Base-by-base conservation (phyloP, 2,888 invertebrate genomes). In the Alentia gelatinosa region DNA sequence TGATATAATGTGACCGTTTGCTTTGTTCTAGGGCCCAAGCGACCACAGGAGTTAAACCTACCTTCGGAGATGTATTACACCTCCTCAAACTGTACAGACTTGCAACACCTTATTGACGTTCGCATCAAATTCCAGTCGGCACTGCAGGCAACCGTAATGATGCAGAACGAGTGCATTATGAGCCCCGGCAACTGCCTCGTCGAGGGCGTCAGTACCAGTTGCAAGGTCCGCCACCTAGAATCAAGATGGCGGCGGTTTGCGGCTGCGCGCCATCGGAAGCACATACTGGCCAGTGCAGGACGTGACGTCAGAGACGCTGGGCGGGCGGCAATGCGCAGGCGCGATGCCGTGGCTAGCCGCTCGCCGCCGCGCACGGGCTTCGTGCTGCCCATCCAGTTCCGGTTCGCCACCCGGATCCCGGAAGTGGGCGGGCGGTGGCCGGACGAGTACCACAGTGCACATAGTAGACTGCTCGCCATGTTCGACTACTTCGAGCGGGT, bases 401-500 rank as follows among this genome's bases (percentile, higher is more conserved):
- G 92, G 35, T 91, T 92, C 35, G 91, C 83, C 40, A 92, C 92
- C 1, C 56, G 89, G 19, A 79, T 92, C 15, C 90, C 92, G 4
- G 90, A 90, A 56, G 91, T 90, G 0, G 86, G 63, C 12, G 92
- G 92, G 23, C 89, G 90, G 19, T 93, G 93, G 93, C 93, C 93
- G 0, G 92, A 93, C 68, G 92, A 92, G 42, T 92, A 92, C 74
- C 93, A 93, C 91, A 83, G 63, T 23, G 93, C 92, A 12, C 39
- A 50, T 30, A 90, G 90, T 15, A 68, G 92, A 37, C 91, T 93
- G 30, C 91, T 89, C 56, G 92, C 91, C 42, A 92, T 93, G 92
- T 92, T 91, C 56, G 93, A 93, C 75, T 90, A 91, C 68, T 91
- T 93, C 63, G 92, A 93, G 47, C 50, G 63, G 7, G 89, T 83